Conservation (phyloP, 2,113 vertebrate species). For the Hylia prasina region DNA sequence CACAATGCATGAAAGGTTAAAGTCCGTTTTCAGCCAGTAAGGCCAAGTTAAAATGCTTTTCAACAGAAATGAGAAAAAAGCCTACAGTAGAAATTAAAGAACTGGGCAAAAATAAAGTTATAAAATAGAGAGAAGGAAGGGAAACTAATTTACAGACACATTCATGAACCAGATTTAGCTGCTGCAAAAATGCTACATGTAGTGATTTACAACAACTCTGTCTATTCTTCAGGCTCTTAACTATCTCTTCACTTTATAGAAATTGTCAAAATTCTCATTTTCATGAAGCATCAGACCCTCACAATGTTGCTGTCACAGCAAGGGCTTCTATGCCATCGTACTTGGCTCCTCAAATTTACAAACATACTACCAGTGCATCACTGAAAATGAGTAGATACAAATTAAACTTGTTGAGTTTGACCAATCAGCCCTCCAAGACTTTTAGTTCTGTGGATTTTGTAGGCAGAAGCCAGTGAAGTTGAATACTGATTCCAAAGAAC, state of each 20-base stretch:
- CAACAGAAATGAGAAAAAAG: background rate
- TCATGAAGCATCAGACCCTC: accelerated
- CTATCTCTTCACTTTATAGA: background rate
- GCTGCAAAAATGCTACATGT: background rate
- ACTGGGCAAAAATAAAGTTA: background rate
- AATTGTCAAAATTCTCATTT: background rate
- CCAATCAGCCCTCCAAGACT: background rate
- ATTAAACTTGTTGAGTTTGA: background rate
- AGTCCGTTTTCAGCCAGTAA: background rate
- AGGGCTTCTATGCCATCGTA: background rate
- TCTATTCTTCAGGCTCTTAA: background rate
- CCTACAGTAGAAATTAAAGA: background rate
- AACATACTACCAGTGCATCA: background rate
- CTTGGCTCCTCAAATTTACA: background rate
- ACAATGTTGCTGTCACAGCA: background rate
- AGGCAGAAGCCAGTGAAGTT: constrained; percentile 7
- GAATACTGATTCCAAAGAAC: constrained; percentile 32
- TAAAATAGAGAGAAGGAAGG: background rate
- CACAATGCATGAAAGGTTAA: background rate
- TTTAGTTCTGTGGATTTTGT: background rate
- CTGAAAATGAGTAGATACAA: background rate
- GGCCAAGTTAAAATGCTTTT: background rate
- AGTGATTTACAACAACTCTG: background rate
- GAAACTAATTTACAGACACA: background rate
- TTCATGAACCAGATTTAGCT: background rate